phyloP scores from a whole-genome alignment of 2,888 invertebrate genomes.

The Lasius fuliginosus region DNA sequence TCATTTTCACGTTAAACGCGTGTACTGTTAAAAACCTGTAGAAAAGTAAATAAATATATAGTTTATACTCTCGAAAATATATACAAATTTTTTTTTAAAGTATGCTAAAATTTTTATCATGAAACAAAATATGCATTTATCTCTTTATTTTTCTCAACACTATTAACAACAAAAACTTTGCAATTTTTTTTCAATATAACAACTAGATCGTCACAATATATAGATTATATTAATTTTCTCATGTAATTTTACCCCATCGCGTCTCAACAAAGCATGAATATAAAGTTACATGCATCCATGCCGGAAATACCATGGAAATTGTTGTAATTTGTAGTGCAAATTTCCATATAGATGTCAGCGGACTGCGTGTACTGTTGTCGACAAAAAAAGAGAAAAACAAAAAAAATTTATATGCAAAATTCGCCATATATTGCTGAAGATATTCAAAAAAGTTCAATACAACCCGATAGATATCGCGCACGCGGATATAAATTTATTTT shows the following conservation, averaged over 20 bases:
- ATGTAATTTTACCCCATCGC: slow-evolving; percentile 4
- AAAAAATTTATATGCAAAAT: slow-evolving; percentile 27
- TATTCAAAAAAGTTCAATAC: slow-evolving; percentile 48
- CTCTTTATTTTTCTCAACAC: not conserved
- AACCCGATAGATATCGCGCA: slow-evolving; percentile 37
- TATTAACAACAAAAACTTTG: not conserved
- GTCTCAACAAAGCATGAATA: slow-evolving; percentile 7
- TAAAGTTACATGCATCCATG: not conserved
- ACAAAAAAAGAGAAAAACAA: slow-evolving; percentile 32
- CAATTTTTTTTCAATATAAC: slow-evolving; percentile 6
- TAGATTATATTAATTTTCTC: slow-evolving; percentile 42
- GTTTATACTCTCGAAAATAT: not conserved
- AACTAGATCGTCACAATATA: not conserved
- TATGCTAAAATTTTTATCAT: not conserved
- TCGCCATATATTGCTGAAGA: slow-evolving; percentile 51
- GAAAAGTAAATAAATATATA: not conserved
- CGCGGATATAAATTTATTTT: slow-evolving; percentile 46
- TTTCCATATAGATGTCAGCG: slow-evolving; percentile 45
- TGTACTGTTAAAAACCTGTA: not conserved
- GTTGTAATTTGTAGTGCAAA: slow-evolving; percentile 49
- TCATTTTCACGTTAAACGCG: not conserved
- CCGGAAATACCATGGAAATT: slow-evolving; percentile 20
- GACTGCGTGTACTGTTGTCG: slow-evolving; percentile 16
- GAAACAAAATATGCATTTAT: not conserved
- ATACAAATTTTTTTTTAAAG: not conserved